Base-by-base conservation (phyloP, 1,140 invertebrate genomes). In the Oscheius sp. region DNA sequence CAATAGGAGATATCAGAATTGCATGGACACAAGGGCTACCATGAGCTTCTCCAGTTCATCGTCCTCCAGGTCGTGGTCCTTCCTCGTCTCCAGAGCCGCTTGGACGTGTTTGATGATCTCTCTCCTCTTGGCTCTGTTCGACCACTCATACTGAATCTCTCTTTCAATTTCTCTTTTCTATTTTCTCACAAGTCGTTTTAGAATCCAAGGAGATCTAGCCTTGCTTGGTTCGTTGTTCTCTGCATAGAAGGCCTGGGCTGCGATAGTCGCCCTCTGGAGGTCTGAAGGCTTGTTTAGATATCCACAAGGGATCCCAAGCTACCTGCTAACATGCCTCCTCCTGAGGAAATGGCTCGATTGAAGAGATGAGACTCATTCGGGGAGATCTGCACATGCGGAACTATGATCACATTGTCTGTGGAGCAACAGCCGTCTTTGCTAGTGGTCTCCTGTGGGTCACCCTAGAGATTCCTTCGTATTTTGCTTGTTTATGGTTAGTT, bases 71-170 rank as follows among this genome's bases (percentile, higher is more conserved):
- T 84, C 82, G 31, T 68, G 72, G 64, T 81, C 79, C 34, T 79
- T 74, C 2, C 73, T 66, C 2, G 52, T 68, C 36, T 77, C 80
- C 45, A 84, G 67, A 7, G 84, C 84, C 3, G 77, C 63, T 36
- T 85, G 77, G 3, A 85, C 84, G 63, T 84, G 81, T 62, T 79
- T 80, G 7, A 84, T 75, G 45, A 83, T 78, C 52, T 83, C 81
- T 4, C 81, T 62, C 31, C 76, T 55, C 64, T 84, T 84, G 15
- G 81, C 81, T 69, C 81, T 52, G 35, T 82, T 76, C 20, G 79
- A 82, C 81, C 81, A 83, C 66, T 83, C 81, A 49, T 84, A 84
- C 79, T 80, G 65, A 55, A 80, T 72, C 15, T n/a, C 10, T 31
- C n/a, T 18, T 29, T 7, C n/a, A n/a, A n/a, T n/a, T n/a, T n/a